Base-by-base conservation (phyloP, 1,140 invertebrate genomes). In the Dendroctonus ponderosae region DNA sequence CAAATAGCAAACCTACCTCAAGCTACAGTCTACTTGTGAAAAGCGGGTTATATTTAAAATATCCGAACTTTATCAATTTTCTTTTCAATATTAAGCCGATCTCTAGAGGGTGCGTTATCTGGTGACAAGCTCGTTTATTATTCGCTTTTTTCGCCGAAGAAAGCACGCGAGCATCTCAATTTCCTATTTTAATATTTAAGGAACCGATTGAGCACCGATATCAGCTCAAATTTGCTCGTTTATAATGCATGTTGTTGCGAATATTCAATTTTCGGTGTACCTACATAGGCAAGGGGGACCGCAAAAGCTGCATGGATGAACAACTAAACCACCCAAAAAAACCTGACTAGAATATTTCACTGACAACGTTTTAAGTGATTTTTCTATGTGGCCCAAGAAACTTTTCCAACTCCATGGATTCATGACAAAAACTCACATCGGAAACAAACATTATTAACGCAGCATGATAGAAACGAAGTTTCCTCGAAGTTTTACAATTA, bases 191-290 rank as follows among this genome's bases (percentile, higher is more conserved):
- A 72, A 72, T 72, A 72, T 72, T 72, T 72, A 72, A 70, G 68
- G 52, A 65, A 63, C 53, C 66, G 71, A 72, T 72, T 70, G 69
- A 70, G 71, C 67, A 68, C 70, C 70, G 71, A 72, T 72, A 72
- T 72, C 69, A 62, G 60, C 66, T 59, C 49, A 70, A 72, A 72
- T 62, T 67, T 63, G 68, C 64, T 70, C 69, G 62, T 72, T 50
- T 68, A 72, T 72, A 66, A 72, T 72, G 67, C 66, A 72, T 72
- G 62, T 63, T 67, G 66, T 62, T 68, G 62, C 53, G 26, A 43
- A 60, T 70, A 72, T 72, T 72, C 71, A 72, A 72, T 72, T 72
- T 72, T 56, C 62, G 53, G 44, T 49, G 62, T 49, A 50, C 5
- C 38, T 65, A 57, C 54, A 53, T 49, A 37, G 57, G 53, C 12